phyloP scores from a whole-genome alignment of 2,113 vertebrate genomes.

The Poicephalus gulielmi region DNA sequence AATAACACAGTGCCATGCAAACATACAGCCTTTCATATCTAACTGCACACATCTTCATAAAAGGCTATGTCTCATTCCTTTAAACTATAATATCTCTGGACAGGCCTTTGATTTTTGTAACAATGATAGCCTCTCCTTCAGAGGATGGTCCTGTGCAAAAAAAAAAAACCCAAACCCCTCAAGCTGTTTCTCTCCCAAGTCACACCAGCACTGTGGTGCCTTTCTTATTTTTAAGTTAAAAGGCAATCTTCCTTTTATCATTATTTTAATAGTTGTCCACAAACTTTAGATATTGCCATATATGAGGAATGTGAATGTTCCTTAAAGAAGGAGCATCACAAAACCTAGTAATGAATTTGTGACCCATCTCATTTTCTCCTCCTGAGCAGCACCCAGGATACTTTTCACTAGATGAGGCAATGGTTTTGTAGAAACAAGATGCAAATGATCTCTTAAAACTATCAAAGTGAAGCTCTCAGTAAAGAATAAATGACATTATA shows the following conservation, averaged over 20 bases:
- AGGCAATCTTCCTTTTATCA: not conserved
- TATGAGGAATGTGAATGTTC: not conserved
- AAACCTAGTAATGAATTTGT: fast-evolving
- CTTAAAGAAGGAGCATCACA: not conserved
- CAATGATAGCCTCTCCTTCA: not conserved
- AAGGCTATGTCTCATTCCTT: not conserved
- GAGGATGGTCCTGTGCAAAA: not conserved
- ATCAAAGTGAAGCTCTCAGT: fast-evolving
- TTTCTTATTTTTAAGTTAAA: not conserved
- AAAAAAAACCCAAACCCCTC: too few relatives aligned
- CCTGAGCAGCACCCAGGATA: not conserved
- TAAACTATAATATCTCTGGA: not conserved
- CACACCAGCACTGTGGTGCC: not conserved
- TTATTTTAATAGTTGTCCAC: not conserved
- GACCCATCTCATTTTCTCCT: not conserved
- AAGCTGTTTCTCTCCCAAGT: fast-evolving
- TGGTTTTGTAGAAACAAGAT: not conserved
- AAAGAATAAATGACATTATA: not conserved
- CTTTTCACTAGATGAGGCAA: not conserved
- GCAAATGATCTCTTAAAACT: not conserved
- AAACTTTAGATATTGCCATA: fast-evolving
- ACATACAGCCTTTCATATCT: not conserved
- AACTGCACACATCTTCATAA: not conserved
- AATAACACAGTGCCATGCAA: fast-evolving
- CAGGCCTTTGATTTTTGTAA: not conserved